phyloP scores from a whole-genome alignment of 2,888 invertebrate genomes.

The Hirtodrosophila histrioides region DNA sequence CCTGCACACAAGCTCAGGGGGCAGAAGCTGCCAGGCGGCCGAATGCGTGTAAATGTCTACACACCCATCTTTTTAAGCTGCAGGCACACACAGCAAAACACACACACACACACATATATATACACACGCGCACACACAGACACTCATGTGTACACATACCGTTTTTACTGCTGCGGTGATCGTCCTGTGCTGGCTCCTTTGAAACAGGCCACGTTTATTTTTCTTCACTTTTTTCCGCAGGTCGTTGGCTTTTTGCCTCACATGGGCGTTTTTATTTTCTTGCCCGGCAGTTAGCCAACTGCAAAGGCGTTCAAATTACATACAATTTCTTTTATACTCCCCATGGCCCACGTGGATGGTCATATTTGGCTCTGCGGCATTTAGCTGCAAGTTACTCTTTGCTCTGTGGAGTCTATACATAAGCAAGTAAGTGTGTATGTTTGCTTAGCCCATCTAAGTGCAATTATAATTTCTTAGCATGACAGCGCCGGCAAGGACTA shows the following conservation, averaged over 20 bases:
- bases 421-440: slow-evolving; percentile 4
- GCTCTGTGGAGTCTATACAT: slow-evolving; percentile 11
- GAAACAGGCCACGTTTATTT: slow-evolving; percentile 49
- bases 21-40: slow-evolving; percentile 24
- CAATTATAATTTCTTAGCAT: slow-evolving; percentile 65
- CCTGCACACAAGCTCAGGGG: slow-evolving; percentile 14
- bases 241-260: slow-evolving; percentile 75
- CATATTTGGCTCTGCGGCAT: slow-evolving; percentile 31
- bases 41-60: slow-evolving; percentile 66
- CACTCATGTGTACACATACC: background rate
- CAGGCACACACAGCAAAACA: slow-evolving; percentile 56
- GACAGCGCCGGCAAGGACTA: slow-evolving; percentile 40
- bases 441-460: slow-evolving; percentile 32
- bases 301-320: slow-evolving; percentile 77
- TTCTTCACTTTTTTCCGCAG: slow-evolving; percentile 48
- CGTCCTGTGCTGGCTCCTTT: slow-evolving; percentile 51
- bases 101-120: slow-evolving; percentile 7
- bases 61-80: slow-evolving; percentile 71
- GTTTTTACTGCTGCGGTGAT: slow-evolving; percentile 65
- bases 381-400: slow-evolving; percentile 27
- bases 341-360: slow-evolving; percentile 16
- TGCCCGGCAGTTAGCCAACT: slow-evolving; percentile 63
- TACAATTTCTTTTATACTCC: slow-evolving; percentile 55
- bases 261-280: slow-evolving; percentile 77
- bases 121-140: slow-evolving; percentile 6